Evolutionary conservation across 2,113 vertebrate species (phyloP).

Genomic region (Cyprinodon brontotheroides): DNA sequence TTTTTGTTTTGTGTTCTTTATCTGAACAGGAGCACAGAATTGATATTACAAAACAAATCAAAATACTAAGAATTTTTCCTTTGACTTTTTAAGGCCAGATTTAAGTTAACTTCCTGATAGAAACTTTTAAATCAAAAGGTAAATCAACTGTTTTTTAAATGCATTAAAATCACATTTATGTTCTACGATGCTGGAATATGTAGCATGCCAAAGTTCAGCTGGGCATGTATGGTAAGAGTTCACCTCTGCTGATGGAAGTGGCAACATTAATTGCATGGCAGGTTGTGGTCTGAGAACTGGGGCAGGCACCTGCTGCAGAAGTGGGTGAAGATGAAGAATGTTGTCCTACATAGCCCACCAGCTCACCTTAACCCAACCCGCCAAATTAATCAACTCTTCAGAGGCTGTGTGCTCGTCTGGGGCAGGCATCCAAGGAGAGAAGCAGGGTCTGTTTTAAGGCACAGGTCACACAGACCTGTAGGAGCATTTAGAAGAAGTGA

Average conservation of each 20-base stretch:
- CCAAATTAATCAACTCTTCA: slow-evolving; percentile 75
- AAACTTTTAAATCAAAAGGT: not conserved
- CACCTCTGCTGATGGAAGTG: slow-evolving; percentile 49
- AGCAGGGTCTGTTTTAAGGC: slow-evolving; percentile 40
- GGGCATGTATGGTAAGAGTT: slow-evolving; percentile 36
- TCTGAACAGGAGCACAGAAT: not conserved
- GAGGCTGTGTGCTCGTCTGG: slow-evolving; percentile 65
- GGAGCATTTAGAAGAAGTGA: slow-evolving; percentile 24
- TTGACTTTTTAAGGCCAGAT: not conserved
- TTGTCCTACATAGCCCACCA: slow-evolving; percentile 78
- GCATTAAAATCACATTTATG: not conserved
- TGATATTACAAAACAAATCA: not conserved
- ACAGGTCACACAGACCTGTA: slow-evolving; percentile 66
- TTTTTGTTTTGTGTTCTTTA: slow-evolving; percentile 1
- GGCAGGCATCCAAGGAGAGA: slow-evolving; percentile 53
- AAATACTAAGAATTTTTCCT: not conserved
- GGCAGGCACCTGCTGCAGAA: slow-evolving; percentile 82
- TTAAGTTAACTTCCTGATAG: not conserved
- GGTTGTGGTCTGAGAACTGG: slow-evolving; percentile 75
- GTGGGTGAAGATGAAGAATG: slow-evolving; percentile 82
- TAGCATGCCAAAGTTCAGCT: slow-evolving; percentile 29
- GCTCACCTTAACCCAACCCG: slow-evolving; percentile 70
- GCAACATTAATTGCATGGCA: slow-evolving; percentile 72
- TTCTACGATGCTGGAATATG: slow-evolving; percentile 34
- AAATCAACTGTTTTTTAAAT: not conserved